Base-by-base conservation (phyloP, 2,113 vertebrate species). In the Bos javanicus region DNA sequence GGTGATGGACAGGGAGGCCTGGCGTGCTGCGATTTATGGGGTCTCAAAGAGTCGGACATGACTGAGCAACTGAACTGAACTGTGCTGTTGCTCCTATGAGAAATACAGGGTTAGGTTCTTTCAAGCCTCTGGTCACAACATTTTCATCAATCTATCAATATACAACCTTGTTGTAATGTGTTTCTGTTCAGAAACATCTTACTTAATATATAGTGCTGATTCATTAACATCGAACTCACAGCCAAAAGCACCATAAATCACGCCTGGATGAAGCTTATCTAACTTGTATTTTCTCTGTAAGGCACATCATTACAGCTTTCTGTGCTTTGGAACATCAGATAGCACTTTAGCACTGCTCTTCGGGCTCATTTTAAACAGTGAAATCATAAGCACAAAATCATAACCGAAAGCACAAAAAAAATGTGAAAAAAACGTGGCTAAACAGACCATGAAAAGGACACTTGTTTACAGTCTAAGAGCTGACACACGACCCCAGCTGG, bases 11-110 rank as follows among this genome's bases (percentile, higher is more conserved):
- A 30, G 28, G 12, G 60, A 62, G 60, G 60, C 60, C 28, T 30
- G 60, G 60, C 1, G 2, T 62, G 60, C 28, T 62, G 60, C 2
- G 26, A 30, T 30, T 62, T 28, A 62, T 30, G 28, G 60, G 60
- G 28, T 62, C 6, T 0, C 60, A 30, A 30, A 62, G 60, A 62
- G 60, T 62, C 13, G 0, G 6, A 62, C 60, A 62, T 0, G 60
- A 30, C 28, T 62, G 60, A 62, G 60, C 0, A 2, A 62, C 28
- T 62, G 60, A 62, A 16, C 13, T 33, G 60, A 30, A 62, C 60
- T 62, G 60, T 46, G n/a, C 28, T 14, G 1, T 76, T 26, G 21
- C 21, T 76, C 9, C 33, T 14, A 26, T n/a, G 54, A 56, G 9
- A 91, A 83, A 85, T n/a, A 11, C 1, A 11, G 8, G 56, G 7